phyloP scores from a whole-genome alignment of 2,888 invertebrate species.

The Drosophila fungiperda region DNA sequence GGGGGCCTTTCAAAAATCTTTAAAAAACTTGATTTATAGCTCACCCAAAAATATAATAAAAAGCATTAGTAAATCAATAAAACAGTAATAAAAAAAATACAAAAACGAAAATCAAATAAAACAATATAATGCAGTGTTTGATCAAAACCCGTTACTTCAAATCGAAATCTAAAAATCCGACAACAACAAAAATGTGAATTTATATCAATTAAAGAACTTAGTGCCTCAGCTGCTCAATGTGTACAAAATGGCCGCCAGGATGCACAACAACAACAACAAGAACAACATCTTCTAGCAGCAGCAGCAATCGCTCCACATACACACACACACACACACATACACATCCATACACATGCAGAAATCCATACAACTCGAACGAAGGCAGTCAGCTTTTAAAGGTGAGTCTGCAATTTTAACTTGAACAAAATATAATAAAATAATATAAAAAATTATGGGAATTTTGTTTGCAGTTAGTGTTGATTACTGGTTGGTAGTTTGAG shows the following conservation, averaged over 20 bases:
- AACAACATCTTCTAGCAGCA: constrained; percentile 47
- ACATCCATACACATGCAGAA: constrained; percentile 32
- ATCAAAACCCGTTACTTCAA: constrained; percentile 39
- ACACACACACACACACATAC: constrained; percentile 15
- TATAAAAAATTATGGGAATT: constrained; percentile 12
- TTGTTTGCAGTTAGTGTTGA: constrained; percentile 10
- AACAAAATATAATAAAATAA: not conserved
- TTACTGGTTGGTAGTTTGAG: constrained; percentile 8
- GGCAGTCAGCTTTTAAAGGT: constrained; percentile 63
- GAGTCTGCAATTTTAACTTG: constrained; percentile 50
- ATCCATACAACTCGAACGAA: constrained; percentile 12
- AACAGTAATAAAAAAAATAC: constrained; percentile 37
- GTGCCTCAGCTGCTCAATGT: constrained; percentile 53
- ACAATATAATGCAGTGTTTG: constrained; percentile 56
- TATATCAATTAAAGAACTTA: constrained; percentile 34
- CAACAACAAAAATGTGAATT: constrained; percentile 57
- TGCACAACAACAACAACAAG: constrained; percentile 56
- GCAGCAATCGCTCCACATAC: constrained; percentile 36
- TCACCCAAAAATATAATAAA: constrained; percentile 33
- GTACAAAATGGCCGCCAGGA: constrained; percentile 76
- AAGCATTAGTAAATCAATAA: constrained; percentile 57
- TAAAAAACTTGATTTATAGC: constrained; percentile 73
- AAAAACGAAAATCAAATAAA: not conserved
- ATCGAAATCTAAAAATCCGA: constrained; percentile 20
- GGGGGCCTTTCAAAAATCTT: constrained; percentile 73